phyloP scores from a whole-genome alignment of 2,888 invertebrate species.

The Oscheius sp. region DNA sequence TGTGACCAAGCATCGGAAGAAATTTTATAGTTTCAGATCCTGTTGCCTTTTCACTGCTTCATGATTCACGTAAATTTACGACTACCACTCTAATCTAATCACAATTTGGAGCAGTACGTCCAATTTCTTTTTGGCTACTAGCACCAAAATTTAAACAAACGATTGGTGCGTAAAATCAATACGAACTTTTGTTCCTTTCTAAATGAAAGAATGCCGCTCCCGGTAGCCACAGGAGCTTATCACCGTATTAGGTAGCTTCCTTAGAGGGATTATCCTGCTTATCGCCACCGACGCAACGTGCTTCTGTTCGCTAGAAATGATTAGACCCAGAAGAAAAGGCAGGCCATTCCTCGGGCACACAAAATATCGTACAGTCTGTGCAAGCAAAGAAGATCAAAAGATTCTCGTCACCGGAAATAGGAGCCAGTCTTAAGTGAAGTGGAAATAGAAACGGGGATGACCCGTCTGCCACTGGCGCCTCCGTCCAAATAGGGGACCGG shows the following conservation, averaged over 20 bases:
- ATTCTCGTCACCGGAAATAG: neutral
- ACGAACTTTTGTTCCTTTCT: neutral
- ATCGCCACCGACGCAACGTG: conserved; percentile 35
- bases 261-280: conserved; percentile 33
- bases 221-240: conserved; percentile 2
- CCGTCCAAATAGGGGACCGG: conserved; percentile 34
- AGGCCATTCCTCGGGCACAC: neutral
- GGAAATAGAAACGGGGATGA: neutral
- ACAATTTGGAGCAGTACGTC: conserved; percentile 19
- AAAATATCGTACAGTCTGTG: conserved; percentile 2
- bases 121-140: conserved; percentile 2
- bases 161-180: neutral
- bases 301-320: conserved; percentile 16
- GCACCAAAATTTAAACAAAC: neutral
- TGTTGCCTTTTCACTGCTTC: conserved; percentile 24
- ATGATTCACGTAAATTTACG: conserved; percentile 33
- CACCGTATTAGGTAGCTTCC: conserved; percentile 25
- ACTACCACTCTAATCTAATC: conserved; percentile 28
- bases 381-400: conserved; percentile 1
- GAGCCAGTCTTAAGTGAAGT: neutral
- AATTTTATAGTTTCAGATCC: conserved; percentile 6
- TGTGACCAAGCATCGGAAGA: neutral
- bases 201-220: conserved; percentile 13
- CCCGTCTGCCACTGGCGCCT: conserved; percentile 21
- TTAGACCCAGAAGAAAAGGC: neutral